Conservation (phyloP, 2,888 invertebrate genomes). For the Sphaeridia pumilis region DNA sequence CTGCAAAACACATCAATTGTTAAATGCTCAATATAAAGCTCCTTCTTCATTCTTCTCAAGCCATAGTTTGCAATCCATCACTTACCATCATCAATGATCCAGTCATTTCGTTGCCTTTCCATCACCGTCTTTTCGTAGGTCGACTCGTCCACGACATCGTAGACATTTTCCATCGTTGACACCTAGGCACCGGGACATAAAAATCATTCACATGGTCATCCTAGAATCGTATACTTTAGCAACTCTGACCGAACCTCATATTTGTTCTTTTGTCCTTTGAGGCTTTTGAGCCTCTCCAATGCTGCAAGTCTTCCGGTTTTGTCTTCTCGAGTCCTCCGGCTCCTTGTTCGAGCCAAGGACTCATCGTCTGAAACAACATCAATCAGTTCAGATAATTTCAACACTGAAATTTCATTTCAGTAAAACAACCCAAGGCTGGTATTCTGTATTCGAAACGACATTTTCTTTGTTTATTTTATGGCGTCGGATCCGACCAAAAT, state of each 20-base stretch:
- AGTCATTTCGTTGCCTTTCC: slow-evolving; percentile 78
- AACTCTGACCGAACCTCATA: slow-evolving; percentile 51
- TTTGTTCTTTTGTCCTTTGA: slow-evolving; percentile 64
- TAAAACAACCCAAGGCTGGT: no score
- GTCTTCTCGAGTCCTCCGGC: slow-evolving; percentile 28
- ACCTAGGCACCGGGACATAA: no score
- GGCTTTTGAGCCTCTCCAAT: slow-evolving; percentile 59
- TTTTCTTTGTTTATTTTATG: no score
- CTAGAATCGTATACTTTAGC: background rate
- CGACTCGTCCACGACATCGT: slow-evolving; percentile 85
- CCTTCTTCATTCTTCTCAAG: background rate
- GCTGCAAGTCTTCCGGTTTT: slow-evolving; percentile 56
- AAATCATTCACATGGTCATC: no score
- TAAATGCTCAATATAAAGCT: background rate
- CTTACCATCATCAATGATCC: slow-evolving; percentile 89
- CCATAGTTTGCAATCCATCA: slow-evolving; percentile 14
- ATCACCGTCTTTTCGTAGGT: slow-evolving; percentile 69
- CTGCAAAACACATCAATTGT: background rate
- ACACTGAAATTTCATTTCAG: no score
- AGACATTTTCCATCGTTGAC: slow-evolving; percentile 70
- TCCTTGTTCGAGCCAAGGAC: slow-evolving; percentile 17
- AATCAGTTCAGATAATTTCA: no score
- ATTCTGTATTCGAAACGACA: no score
- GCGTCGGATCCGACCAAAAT: no score
- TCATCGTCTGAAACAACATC: background rate